phyloP scores from a whole-genome alignment of 1,140 invertebrate species.

The Hylyphantes graminicola region DNA sequence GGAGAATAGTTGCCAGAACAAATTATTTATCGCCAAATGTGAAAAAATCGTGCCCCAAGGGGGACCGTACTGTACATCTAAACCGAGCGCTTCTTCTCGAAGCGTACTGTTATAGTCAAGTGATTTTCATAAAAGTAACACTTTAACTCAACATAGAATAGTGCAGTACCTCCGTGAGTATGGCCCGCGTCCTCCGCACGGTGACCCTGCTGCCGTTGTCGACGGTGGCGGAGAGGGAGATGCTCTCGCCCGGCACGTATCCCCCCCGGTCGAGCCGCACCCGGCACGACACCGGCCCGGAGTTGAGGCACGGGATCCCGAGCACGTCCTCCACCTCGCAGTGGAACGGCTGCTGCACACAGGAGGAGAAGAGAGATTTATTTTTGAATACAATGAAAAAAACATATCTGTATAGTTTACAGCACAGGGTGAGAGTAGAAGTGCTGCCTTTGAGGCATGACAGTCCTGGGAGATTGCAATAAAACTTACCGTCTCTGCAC shows the following conservation, averaged over 20 bases:
- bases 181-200: constrained; percentile 79
- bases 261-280: constrained; percentile 90
- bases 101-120: too few relatives aligned
- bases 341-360: constrained; percentile 86
- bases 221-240: constrained; percentile 85
- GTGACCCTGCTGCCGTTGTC: constrained; percentile 85
- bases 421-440: too few relatives aligned
- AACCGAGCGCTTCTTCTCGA: neutral
- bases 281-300: constrained; percentile 83
- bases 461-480: too few relatives aligned
- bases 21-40: neutral
- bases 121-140: too few relatives aligned
- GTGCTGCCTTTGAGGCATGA: too few relatives aligned
- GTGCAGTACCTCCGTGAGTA: constrained; percentile 84
- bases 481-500: too few relatives aligned
- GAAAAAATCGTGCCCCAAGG: neutral
- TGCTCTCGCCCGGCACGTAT: constrained; percentile 92
- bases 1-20: neutral
- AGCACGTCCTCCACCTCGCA: constrained; percentile 90
- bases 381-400: too few relatives aligned
- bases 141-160: too few relatives aligned
- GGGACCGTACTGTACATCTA: too few relatives aligned
- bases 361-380: neutral
- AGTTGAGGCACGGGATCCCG: constrained; percentile 85
- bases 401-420: too few relatives aligned